phyloP scores from a whole-genome alignment of 23 tunicate species.

The Corella eumyota region DNA sequence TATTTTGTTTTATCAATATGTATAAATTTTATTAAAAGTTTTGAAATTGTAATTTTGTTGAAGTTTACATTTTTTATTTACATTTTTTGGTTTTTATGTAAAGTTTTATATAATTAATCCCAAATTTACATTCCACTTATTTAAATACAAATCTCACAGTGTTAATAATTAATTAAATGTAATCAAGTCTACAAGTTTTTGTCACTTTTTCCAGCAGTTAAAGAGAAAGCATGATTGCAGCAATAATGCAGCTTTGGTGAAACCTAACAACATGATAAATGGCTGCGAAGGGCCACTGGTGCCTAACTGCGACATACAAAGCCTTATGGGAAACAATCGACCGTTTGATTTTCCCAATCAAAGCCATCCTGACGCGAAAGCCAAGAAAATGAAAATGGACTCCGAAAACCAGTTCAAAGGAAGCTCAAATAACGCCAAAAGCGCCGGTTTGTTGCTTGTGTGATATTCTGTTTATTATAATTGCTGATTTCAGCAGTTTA shows the following conservation, averaged over 20 bases:
- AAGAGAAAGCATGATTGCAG: conserved; percentile 28
- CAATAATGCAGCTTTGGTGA: conserved; percentile 9
- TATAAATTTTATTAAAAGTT: too few species aligned
- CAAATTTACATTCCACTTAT: too few species aligned
- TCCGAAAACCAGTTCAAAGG: conserved; percentile 5
- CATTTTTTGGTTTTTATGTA: too few species aligned
- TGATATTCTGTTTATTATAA: not conserved
- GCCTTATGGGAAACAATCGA: not conserved
- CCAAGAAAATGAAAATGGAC: conserved; percentile 45
- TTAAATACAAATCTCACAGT: too few species aligned
- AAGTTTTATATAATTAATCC: too few species aligned
- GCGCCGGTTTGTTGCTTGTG: not conserved
- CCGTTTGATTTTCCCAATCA: conserved; percentile 20
- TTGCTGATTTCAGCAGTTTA: not conserved
- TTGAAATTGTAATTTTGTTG: too few species aligned
- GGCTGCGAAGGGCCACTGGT: conserved; percentile 16
- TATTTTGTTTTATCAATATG: too few species aligned
- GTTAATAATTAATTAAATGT: too few species aligned
- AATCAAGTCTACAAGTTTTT: too few species aligned
- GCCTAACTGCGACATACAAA: conserved; percentile 7
- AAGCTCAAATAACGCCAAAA: not conserved
- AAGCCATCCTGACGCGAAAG: not conserved
- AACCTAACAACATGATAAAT: conserved; percentile 16
- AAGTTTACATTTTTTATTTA: too few species aligned
- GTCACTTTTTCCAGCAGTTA: conserved; percentile 26